Evolutionary conservation across 2,113 vertebrate genomes (phyloP), one percentile per base, ranked within the genome.

Genomic region (Malurus melanocephalus): DNA sequence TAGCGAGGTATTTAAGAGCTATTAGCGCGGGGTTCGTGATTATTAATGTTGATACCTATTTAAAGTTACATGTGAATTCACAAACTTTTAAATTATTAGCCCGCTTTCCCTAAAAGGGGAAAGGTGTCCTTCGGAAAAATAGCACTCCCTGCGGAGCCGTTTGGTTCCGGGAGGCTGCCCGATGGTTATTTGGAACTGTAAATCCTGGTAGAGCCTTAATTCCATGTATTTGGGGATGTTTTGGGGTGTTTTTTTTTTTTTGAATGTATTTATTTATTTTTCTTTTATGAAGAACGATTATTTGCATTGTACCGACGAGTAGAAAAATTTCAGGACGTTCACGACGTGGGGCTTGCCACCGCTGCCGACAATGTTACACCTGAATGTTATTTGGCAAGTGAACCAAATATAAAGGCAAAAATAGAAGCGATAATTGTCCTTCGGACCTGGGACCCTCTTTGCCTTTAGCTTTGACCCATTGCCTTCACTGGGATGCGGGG

Each of bases 171-270:
- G 17, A 8, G 52, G 9, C 9, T 53, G 19, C 28, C 26, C 2
- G 5, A 2, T 6, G 10, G 5, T 10, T 28, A 14, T 27, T 17
- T 1, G 7, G n/a, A 59, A 20, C 9, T 0, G 5, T 14, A 60
- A 83, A 77, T 45, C 6, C 17, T 16, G 11, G 4, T 4, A 46
- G 7, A 65, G 3, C 3, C 23, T 60, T 28, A 52, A 67, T 52
- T 45, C 5, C 12, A 7, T 0, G 0, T 0, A 2, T 48, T 35
- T 13, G 2, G 4, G 19, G 6, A 8, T 19, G 18, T 3, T 1
- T 42, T 19, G 35, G 35, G 35, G 35, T 7, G 7, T 7, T 46
- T 38, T 38, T 38, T 38, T 38, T 38, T 38, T 38, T 38, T 43
- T 40, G 33, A 7, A n/a, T n/a, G n/a, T n/a, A n/a, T n/a, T 33